Evolutionary conservation across 1,140 invertebrate genomes (phyloP).

Genomic region (Cecropterus lyciades): DNA sequence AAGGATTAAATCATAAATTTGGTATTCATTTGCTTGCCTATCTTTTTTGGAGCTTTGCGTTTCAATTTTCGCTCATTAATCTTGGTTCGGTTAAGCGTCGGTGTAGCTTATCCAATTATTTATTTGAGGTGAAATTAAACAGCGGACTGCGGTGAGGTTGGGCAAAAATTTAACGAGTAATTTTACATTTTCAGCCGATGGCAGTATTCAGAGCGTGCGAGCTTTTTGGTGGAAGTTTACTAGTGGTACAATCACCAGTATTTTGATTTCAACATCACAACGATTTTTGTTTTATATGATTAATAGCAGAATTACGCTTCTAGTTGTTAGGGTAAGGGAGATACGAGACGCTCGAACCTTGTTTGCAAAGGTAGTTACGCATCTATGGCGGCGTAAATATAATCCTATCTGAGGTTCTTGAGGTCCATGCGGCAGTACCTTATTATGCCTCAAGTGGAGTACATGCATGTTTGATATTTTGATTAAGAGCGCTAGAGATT

Average conservation of each 20-base stretch:
- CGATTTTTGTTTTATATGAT: too few species aligned
- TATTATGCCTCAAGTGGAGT: too few species aligned
- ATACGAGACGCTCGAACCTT: too few species aligned
- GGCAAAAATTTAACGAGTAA: constrained; percentile 32
- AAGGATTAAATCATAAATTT: constrained; percentile 37
- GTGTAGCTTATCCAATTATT: constrained; percentile 34
- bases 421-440: too few species aligned
- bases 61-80: constrained; percentile 36
- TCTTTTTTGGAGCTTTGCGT: constrained; percentile 28
- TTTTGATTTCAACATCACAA: too few species aligned
- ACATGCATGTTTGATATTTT: too few species aligned
- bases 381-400: too few species aligned
- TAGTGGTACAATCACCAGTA: neutral
- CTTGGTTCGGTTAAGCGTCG: constrained; percentile 32
- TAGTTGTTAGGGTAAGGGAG: too few species aligned
- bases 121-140: constrained; percentile 34
- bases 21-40: constrained; percentile 26
- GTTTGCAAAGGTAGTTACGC: too few species aligned
- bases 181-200: constrained; percentile 24
- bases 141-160: constrained; percentile 22
- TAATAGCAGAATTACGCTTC: too few species aligned
- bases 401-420: too few species aligned
- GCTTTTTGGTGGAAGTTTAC: neutral
- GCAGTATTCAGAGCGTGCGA: neutral
- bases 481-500: neutral